Evolutionary conservation across 2,113 vertebrate species (phyloP).

Genomic region (Seriola quinqueradiata): DNA sequence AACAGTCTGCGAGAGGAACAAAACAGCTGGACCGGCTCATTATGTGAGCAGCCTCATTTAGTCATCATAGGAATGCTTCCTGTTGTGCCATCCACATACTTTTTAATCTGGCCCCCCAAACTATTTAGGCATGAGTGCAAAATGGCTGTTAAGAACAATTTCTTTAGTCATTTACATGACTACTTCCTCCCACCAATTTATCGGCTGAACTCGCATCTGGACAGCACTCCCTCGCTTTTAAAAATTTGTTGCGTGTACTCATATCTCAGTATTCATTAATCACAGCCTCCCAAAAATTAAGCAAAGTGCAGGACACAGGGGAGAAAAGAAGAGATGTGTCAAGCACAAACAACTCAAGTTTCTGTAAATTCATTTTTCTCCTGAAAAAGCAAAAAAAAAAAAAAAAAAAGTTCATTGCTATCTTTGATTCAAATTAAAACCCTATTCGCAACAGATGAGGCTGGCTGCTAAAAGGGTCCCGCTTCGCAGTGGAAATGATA

Average conservation of each 20-base stretch:
- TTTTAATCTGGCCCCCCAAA: constrained; percentile 76
- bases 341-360: constrained; percentile 35
- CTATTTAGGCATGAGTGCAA: constrained; percentile 74
- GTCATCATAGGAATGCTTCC: constrained; percentile 83
- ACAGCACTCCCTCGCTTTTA: constrained; percentile 71
- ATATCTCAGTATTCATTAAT: constrained; percentile 70
- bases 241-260: constrained; percentile 47
- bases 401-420: neutral
- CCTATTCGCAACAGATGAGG: constrained; percentile 73
- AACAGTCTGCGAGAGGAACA: constrained; percentile 58
- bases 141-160: constrained; percentile 82
- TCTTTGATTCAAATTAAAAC: constrained; percentile 73
- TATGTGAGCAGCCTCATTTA: constrained; percentile 79
- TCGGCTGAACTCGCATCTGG: constrained; percentile 82
- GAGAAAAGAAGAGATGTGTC: constrained; percentile 42
- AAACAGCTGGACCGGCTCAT: constrained; percentile 73
- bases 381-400: neutral
- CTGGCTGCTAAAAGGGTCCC: constrained; percentile 77
- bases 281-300: constrained; percentile 47
- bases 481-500: constrained; percentile 88
- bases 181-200: constrained; percentile 83
- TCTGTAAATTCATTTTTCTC: constrained; percentile 62
- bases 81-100: constrained; percentile 75
- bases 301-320: neutral
- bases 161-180: constrained; percentile 84